Conservation (phyloP, 2,797 vertebrate species). For the Peromyscus attwateri region DNA sequence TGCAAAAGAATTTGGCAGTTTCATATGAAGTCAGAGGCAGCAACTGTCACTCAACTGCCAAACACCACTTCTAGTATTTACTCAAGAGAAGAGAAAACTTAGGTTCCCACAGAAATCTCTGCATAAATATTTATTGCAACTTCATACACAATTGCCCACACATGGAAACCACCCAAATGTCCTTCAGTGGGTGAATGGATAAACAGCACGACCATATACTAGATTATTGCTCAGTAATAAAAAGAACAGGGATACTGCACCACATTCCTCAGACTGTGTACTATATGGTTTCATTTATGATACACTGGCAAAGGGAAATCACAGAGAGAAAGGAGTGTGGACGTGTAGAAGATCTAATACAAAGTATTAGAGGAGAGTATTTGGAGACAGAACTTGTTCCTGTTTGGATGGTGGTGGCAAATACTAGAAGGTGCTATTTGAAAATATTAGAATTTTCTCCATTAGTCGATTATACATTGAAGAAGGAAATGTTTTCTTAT, state of each 20-base stretch:
- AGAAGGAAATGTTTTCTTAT: not conserved
- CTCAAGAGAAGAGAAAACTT: slow-evolving; percentile 53
- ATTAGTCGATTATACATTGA: not conserved
- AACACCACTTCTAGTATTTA: slow-evolving; percentile 46
- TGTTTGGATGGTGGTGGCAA: not conserved
- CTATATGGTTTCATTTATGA: not conserved
- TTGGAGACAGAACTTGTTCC: not conserved
- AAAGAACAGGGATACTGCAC: not conserved
- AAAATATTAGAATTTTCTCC: not conserved
- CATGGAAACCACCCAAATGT: slow-evolving; percentile 41
- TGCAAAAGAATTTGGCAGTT: not conserved
- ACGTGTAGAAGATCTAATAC: not conserved
- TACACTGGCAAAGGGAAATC: not conserved
- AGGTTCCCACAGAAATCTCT: not conserved
- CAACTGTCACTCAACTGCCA: not conserved
- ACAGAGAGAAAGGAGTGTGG: not conserved
- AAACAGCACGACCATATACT: not conserved
- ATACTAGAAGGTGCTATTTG: not conserved
- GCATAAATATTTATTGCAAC: slow-evolving; percentile 38
- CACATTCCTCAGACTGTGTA: not conserved
- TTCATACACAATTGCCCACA: slow-evolving; percentile 32
- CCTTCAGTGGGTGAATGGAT: slow-evolving; percentile 11
- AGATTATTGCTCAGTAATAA: not conserved
- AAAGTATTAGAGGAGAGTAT: not conserved
- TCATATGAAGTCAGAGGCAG: slow-evolving; percentile 44